These are phyloP conservation scores for Anoplophora glabripennis DNA, from an alignment of 1,140 invertebrate genomes.

Conservation along the genomic window DNA sequence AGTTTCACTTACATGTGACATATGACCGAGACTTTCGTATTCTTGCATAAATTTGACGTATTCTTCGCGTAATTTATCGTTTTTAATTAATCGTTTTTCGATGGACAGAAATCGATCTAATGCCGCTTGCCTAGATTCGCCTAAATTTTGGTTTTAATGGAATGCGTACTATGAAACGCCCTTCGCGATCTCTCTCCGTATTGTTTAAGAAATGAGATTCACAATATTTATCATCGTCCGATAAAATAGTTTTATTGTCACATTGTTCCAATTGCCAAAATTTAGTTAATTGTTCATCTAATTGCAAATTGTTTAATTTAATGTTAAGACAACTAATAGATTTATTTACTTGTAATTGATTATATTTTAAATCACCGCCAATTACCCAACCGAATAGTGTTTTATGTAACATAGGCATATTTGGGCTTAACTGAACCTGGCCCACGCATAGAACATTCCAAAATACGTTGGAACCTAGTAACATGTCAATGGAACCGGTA, in stretches of 20 bases:
- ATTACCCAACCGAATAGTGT: constrained; percentile 39
- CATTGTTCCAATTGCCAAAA: constrained; percentile 19
- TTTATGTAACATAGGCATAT: constrained; percentile 35
- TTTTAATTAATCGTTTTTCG: constrained; percentile 21
- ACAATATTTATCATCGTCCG: constrained; percentile 22
- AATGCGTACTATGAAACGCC: constrained; percentile 23
- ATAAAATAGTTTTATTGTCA: neutral
- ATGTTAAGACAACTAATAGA: neutral
- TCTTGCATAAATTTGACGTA: constrained; percentile 46
- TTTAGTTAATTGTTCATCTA: constrained; percentile 6
- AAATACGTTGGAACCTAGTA: no score
- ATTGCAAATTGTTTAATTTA: neutral
- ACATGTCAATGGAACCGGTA: no score
- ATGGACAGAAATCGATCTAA: constrained; percentile 24
- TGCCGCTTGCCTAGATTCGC: constrained; percentile 29
- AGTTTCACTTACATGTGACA: constrained; percentile 28
- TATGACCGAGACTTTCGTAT: constrained; percentile 46
- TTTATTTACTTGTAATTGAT: neutral
- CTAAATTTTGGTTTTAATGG: constrained; percentile 27
- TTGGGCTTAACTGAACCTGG: constrained; percentile 26
- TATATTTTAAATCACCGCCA: neutral
- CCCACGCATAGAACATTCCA: constrained; percentile 29
- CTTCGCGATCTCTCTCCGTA: constrained; percentile 5
- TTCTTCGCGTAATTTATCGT: constrained; percentile 28
- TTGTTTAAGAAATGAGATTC: constrained; percentile 23